Base-by-base conservation (phyloP, 2,113 vertebrate species). In the Tylochromis polylepis region DNA sequence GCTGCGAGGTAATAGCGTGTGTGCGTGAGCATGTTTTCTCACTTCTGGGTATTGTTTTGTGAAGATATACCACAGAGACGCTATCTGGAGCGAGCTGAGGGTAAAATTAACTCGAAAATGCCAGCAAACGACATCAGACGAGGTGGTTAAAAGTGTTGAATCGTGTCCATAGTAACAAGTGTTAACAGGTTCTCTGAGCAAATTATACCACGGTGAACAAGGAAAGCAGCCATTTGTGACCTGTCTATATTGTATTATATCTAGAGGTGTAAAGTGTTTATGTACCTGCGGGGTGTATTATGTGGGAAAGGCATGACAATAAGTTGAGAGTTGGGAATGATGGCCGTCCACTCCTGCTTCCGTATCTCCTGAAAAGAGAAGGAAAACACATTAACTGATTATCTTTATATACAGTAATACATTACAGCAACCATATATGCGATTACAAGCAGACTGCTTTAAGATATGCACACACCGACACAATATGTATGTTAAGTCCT, bases 291-390 rank as follows among this genome's bases (percentile, higher is more conserved):
- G 75, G 98, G 98, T 43, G 97, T 94, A 24, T 97, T 85, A 53
- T 98, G 98, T 57, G 98, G 99, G 92, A 96, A 99, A 1, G 99
- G 99, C 89, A 99, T 99, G 92, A 99, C 99, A 20, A 99, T 99
- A 4, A 99, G 97, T 95, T 99, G 99, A 36, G 99, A 99, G 94
- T 99, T 99, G 55, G 99, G 99, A 90, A 99, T 99, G 93, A 99
- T 99, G 81, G 99, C 98, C 2, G 98, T 99, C 99, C 99, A 99
- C 87, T 99, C 99, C 90, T 99, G 97, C 81, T 93, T 98, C 89
- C 98, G 96, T 75, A 96, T 18, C 11, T 96, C 93, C 99, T 99
- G 92, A 36, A 96, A 93, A 92, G 18, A 92, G 8, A 87, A 12
- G 84, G 12, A 86, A 67, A 84, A 85, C 24, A 43, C 49, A 82